Evolutionary conservation across 2,113 vertebrate species (phyloP), one percentile per base, ranked within the genome.

Genomic region (Salvelinus sp.): DNA sequence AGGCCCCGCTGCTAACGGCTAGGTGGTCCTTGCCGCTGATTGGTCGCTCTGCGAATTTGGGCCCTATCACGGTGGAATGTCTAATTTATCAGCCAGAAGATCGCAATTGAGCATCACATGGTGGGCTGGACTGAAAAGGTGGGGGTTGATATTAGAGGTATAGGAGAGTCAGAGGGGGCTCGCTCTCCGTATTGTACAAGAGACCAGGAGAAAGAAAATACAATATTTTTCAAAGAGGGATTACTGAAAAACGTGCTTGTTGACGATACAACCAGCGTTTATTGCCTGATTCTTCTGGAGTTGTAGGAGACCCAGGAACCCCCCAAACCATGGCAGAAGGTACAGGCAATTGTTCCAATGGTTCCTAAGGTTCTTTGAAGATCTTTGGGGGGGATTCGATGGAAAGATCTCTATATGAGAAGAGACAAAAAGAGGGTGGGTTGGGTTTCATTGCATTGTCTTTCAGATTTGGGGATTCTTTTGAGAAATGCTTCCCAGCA

Each of bases 381-480:
- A 69, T 80, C 47, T 64, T 57, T 20, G 16, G 54, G 18, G 38
- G 7, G 38, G 38, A 2, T 44, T 83, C 66, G 76, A 62, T 78
- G 63, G 90, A 88, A 82, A 86, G 65, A 74, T 71, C 66, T 83
- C 70, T 68, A 63, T 73, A 48, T 70, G 70, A 47, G 22, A 75
- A 68, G 63, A 85, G 79, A 73, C 66, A 68, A 83, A 82, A 80
- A 70, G 82, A 80, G 76, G 76, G 82, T 76, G 91, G 90, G 88
- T 86, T 84, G 87, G 77, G 77, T 78, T 76, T 79, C 33, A 73
- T 76, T 62, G 92, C 82, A 94, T 95, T 95, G 93, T 95, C 92
- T 94, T 91, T 92, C 90, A 93, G 91, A 93, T 95, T 93, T 94
- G 90, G 91, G 93, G 91, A 90, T 89, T 88, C 92, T 92, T 92